Base-by-base conservation (phyloP, 1,140 invertebrate genomes). In the Melanaphis sacchari region DNA sequence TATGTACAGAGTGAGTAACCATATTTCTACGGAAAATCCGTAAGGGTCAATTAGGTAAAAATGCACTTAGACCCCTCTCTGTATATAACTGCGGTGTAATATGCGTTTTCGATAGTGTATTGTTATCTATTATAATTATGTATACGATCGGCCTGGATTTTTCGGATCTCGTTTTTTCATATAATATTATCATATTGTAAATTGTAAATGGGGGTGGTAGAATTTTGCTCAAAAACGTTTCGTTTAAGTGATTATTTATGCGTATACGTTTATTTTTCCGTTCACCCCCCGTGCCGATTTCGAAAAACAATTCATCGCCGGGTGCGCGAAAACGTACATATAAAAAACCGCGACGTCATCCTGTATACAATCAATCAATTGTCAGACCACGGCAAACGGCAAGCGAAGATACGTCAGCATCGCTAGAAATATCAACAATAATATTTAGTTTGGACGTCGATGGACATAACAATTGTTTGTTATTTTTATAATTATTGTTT, bases 401-500 rank as follows among this genome's bases (percentile, higher is more conserved):
- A 4, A n/a, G 31, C n/a, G 4, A 76, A n/a, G 59, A 76, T 76
- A 0, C n/a, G 59, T 76, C 31, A 18, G 59, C 31, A n/a, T 15
- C 15, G 31, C 15, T 18, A 66, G 59, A 31, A 31, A 76, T 18
- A 76, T 76, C 15, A 76, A n/a, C 22, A 76, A 76, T 76, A 76
- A 76, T 76, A 76, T n/a, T n/a, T 15, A 1, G 7, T 15, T n/a
- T 36, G 6, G 31, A n/a, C 59, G 5, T 66, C 9, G 4, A n/a
- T n/a, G 4, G 59, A 66, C 11, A 3, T 66, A 31, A 66, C 11
- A 66, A 11, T 76, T 36, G n/a, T 1, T 76, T 15, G 15, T 76
- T n/a, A 76, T 76, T 76, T 76, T n/a, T n/a, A n/a, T n/a, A n/a
- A 76, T 76, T 76, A 18, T 76, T 76, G n/a, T 66, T 76, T 76